Evolutionary conservation across 35 echinoderm and acorn worm genomes (phyloP).

Genomic region (Apostichopus californicus): DNA sequence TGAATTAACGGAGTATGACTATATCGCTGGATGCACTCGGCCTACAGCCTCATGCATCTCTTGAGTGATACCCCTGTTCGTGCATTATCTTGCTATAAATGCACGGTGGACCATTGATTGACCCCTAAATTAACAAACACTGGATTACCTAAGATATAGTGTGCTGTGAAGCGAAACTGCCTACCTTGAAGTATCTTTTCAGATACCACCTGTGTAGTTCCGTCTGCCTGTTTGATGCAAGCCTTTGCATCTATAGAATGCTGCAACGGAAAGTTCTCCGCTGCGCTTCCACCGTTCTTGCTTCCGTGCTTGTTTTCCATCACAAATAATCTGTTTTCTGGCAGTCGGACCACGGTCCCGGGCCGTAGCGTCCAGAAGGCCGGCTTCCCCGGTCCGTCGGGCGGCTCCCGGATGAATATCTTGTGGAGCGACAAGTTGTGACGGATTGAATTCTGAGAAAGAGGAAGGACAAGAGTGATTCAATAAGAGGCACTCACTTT

Average conservation of each 20-base stretch:
- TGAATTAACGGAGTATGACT: too few species aligned
- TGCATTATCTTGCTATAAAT: too few species aligned
- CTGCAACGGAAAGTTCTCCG: not conserved
- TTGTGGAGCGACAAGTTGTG: slow-evolving; percentile 98
- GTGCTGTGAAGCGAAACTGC: not conserved
- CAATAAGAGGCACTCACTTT: too few species aligned
- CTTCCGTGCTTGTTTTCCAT: slow-evolving; percentile 14
- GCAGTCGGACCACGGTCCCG: slow-evolving; percentile 87
- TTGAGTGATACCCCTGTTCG: too few species aligned
- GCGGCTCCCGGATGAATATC: slow-evolving; percentile 90
- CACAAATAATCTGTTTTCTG: slow-evolving; percentile 70
- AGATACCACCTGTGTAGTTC: slow-evolving; percentile 28
- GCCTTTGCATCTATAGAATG: not conserved
- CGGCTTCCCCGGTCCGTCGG: slow-evolving; percentile 74
- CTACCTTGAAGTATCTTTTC: slow-evolving; percentile 13
- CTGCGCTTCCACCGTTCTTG: not conserved
- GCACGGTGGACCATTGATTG: too few species aligned
- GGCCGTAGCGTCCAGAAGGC: slow-evolving; percentile 92
- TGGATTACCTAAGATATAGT: too few species aligned
- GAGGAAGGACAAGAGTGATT: too few species aligned
- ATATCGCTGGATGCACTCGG: too few species aligned
- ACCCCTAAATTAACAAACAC: too few species aligned
- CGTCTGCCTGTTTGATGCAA: slow-evolving; percentile 45
- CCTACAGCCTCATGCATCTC: too few species aligned
- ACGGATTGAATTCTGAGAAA: slow-evolving; percentile 88